Percentiles rank a stretch among this genome's conserved stretches.
Evolutionary conservation across 1,140 invertebrate genomes (phyloP).

Genomic region (Phymastichus coffea): DNA sequence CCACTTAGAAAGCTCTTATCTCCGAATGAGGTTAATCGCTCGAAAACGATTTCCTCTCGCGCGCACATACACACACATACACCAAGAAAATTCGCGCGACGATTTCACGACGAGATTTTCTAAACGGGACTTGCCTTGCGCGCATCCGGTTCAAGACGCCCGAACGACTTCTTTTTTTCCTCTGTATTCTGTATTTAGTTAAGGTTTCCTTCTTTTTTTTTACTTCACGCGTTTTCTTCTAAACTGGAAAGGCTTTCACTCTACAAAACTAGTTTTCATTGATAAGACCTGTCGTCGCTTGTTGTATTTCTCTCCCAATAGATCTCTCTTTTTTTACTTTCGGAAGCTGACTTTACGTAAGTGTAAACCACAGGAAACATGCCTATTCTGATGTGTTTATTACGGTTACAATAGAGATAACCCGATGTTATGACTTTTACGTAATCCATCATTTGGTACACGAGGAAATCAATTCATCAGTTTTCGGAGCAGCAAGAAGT

Average conservation of each 20-base stretch:
- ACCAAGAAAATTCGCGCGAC: too few species aligned
- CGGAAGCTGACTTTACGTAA: too few species aligned
- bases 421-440: too few species aligned
- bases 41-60: slow-evolving; percentile 8
- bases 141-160: too few species aligned
- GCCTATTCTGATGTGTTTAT: too few species aligned
- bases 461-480: too few species aligned
- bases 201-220: neutral
- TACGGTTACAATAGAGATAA: too few species aligned
- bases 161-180: too few species aligned
- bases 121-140: slow-evolving; percentile 4
- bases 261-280: slow-evolving; percentile 13
- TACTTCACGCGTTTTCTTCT: neutral
- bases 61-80: neutral
- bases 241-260: neutral
- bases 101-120: slow-evolving; percentile 17
- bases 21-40: slow-evolving; percentile 12
- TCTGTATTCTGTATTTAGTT: neutral
- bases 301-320: neutral
- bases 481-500: too few species aligned
- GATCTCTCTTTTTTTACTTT: neutral
- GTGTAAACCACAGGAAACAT: too few species aligned
- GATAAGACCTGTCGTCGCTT: slow-evolving; percentile 1
- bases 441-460: too few species aligned
- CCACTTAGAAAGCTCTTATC: slow-evolving; percentile 4